Evolutionary conservation across 1,140 invertebrate genomes (phyloP).

Genomic region (Saccostrea glomerata): DNA sequence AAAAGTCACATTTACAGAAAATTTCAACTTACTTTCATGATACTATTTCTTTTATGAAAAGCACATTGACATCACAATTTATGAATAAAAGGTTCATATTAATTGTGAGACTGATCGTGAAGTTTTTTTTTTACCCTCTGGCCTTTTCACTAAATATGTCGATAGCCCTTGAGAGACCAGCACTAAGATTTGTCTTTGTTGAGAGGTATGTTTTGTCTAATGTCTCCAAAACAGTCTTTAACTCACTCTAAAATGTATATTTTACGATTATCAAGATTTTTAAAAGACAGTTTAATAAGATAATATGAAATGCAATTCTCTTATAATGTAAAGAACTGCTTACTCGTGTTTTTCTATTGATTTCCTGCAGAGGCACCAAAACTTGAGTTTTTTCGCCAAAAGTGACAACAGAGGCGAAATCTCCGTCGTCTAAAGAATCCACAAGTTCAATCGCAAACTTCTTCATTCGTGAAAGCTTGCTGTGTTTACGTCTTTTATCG

Average conservation of each 20-base stretch:
- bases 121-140: constrained; percentile 20
- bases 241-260: constrained; percentile 26
- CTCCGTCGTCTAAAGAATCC: constrained; percentile 64
- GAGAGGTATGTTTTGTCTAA: constrained; percentile 60
- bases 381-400: constrained; percentile 67
- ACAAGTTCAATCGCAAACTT: constrained; percentile 64
- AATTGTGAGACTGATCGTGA: not conserved
- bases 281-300: not conserved
- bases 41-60: not conserved
- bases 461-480: constrained; percentile 62
- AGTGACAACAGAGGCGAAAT: constrained; percentile 65
- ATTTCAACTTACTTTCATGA: not conserved
- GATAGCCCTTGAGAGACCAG: constrained; percentile 56
- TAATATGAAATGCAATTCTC: not conserved
- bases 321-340: not conserved
- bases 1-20: too few species aligned
- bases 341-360: constrained; percentile 60
- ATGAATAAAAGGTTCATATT: not conserved
- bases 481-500: constrained; percentile 50
- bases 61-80: not conserved
- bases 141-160: constrained; percentile 53
- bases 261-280: not conserved
- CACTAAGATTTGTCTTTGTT: constrained; percentile 60
- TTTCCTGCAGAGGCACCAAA: constrained; percentile 64
- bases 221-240: constrained; percentile 44